phyloP scores from a whole-genome alignment of 2,113 vertebrate genomes.

The Lucifuga dentata region DNA sequence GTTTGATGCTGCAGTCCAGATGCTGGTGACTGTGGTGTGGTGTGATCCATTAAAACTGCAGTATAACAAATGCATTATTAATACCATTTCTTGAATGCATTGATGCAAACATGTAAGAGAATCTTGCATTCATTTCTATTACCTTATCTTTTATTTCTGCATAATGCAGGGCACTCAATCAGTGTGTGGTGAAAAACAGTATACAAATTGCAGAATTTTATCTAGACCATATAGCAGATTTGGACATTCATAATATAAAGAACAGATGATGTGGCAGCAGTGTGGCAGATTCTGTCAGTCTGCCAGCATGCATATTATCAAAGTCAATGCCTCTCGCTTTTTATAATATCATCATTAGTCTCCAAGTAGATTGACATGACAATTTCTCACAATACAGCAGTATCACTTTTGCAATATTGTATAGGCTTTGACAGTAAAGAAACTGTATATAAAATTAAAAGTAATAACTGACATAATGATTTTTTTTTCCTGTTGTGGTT shows the following conservation, averaged over 20 bases:
- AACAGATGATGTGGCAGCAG: conserved; percentile 3
- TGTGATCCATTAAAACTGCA: conserved; percentile 5
- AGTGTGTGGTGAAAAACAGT: conserved; percentile 1
- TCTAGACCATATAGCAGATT: not conserved
- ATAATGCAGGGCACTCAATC: conserved; percentile 10
- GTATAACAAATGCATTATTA: conserved; percentile 35
- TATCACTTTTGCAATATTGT: not conserved
- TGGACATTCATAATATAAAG: not conserved
- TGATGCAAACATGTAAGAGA: conserved; percentile 28
- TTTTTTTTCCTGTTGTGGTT: conserved; percentile 8
- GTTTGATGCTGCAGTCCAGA: too few species aligned
- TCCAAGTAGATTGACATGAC: not conserved
- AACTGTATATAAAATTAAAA: conserved; percentile 11
- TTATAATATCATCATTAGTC: conserved; percentile 8
- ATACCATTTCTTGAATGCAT: conserved; percentile 22
- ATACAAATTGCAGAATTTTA: conserved; percentile 9
- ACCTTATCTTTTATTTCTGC: not conserved
- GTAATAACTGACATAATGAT: not conserved
- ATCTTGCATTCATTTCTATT: conserved; percentile 18
- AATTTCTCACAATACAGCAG: not conserved
- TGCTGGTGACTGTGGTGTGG: not conserved
- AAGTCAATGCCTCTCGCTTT: not conserved
- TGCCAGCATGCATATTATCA: not conserved
- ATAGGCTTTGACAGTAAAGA: conserved; percentile 19
- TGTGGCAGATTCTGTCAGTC: conserved; percentile 4